Evolutionary conservation across 2,888 invertebrate genomes (phyloP), one percentile per base, ranked within the genome.

Genomic region (Therioaphis trifolii): DNA sequence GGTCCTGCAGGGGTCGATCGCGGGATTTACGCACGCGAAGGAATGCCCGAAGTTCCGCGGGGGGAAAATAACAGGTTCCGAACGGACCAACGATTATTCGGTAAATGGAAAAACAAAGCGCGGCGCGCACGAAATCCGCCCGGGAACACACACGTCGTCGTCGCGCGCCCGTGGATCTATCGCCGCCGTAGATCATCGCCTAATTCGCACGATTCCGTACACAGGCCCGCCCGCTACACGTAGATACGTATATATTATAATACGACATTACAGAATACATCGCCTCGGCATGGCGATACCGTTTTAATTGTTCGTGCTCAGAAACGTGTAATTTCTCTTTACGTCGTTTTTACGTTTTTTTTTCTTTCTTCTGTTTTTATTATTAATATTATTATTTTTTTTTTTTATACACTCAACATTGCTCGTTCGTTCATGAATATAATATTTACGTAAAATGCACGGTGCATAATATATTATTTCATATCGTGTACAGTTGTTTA

Each of bases 71-170:
- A 68, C 24, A 7, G 43, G 69, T 79, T 55, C 52, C 18, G 29
- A 49, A 24, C 15, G 46, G 77, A 46, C 77, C 66, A 21, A 66
- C 63, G 61, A 77, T 77, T 77, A 66, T 77, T 66, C 46, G 66
- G 77, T 77, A 77, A 29, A 77, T 77, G 66, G 66, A 66, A 49
- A n/a, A 35, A 43, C 49, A 24, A 9, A 46, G 24, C n/a, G 21
- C 21, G n/a, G 49, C 52, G 18, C 35, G 12, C 77, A 15, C 63
- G 76, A 76, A 76, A 63, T 68, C 78, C 29, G 58, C 2, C 76
- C 29, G 58, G 14, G 49, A 79, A 79, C 80, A 72, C 80, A 80
- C 80, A 72, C 80, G 80, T 72, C 49, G 68, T 55, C 66, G 55
- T 40, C 21, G 12, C 3, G 3, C 35, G n/a, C 5, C 5, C 18